Conservation (phyloP, 2,888 invertebrate genomes). For the Cetonia aurata region DNA sequence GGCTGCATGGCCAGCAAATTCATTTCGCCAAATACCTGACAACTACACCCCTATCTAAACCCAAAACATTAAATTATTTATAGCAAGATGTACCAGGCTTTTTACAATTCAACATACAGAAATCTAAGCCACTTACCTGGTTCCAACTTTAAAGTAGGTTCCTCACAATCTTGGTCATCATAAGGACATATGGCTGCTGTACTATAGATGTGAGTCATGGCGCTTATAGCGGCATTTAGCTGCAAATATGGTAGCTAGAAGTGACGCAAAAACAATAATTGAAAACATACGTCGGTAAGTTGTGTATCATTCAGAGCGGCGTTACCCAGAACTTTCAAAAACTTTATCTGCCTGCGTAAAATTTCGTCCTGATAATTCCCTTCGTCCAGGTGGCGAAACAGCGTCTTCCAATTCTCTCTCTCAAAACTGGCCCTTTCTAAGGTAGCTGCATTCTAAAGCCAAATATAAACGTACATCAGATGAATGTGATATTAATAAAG, state of each 20-base stretch:
- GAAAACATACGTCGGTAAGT: constrained; percentile 59
- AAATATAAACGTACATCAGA: not conserved
- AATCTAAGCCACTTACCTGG: constrained; percentile 59
- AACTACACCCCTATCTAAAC: too few species aligned
- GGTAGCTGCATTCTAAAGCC: constrained; percentile 53
- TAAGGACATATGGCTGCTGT: constrained; percentile 66
- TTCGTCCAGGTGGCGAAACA: constrained; percentile 60
- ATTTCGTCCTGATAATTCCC: constrained; percentile 63
- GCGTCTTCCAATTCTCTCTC: constrained; percentile 64
- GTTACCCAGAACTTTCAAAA: constrained; percentile 66
- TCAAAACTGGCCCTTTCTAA: constrained; percentile 59
- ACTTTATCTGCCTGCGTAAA: constrained; percentile 65
- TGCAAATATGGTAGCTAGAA: constrained; percentile 35
- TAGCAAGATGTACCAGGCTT: too few species aligned
- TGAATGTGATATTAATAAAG: not conserved
- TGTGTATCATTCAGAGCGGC: constrained; percentile 64
- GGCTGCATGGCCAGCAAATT: too few species aligned
- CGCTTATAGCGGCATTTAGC: constrained; percentile 54
- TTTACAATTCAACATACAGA: too few species aligned
- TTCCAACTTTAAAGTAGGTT: constrained; percentile 59
- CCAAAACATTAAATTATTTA: too few species aligned
- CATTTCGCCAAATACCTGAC: too few species aligned
- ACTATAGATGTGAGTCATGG: constrained; percentile 63
- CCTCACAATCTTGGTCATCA: constrained; percentile 60
- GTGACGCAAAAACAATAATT: not conserved